A percentile compares a stretch with the other conserved stretches of the same genome.
Conservation (phyloP, 2,797 vertebrate genomes). For the Bovichtus diacanthus region DNA sequence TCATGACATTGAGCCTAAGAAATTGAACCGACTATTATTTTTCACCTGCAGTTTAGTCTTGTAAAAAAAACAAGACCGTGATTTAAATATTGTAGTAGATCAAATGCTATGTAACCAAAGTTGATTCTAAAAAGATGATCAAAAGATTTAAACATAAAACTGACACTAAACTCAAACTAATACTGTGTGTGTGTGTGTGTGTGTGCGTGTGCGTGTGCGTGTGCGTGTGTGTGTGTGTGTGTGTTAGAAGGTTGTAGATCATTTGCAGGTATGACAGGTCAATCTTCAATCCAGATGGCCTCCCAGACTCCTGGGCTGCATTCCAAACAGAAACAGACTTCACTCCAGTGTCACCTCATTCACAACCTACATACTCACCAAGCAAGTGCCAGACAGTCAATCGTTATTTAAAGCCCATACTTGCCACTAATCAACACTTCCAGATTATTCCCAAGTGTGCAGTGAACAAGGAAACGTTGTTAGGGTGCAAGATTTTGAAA, state of each 20-base stretch:
- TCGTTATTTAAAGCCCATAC: not conserved
- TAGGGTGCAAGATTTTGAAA: not conserved
- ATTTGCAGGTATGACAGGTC: constrained; percentile 74
- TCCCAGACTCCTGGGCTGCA: constrained; percentile 57
- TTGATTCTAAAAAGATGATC: too few relatives aligned
- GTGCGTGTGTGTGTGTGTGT: constrained; percentile 29
- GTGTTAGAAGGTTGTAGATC: constrained; percentile 68
- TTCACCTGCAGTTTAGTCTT: too few relatives aligned
- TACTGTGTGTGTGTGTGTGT: constrained; percentile 34
- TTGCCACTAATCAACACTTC: not conserved
- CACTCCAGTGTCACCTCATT: constrained; percentile 30
- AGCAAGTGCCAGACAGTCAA: not conserved
- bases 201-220: constrained; percentile 34
- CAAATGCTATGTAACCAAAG: too few relatives aligned
- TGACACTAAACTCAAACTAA: too few relatives aligned
- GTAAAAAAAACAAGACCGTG: too few relatives aligned
- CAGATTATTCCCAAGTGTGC: not conserved
- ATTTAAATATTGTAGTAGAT: too few relatives aligned
- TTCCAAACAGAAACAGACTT: constrained; percentile 63
- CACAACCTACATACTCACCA: not conserved
- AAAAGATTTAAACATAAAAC: too few relatives aligned
- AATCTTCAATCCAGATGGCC: constrained; percentile 80
- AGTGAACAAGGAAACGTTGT: not conserved
- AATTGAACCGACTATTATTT: too few relatives aligned
- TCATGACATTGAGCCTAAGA: too few relatives aligned